Evolutionary conservation across 1,140 invertebrate genomes (phyloP), one percentile per base, ranked within the genome.

Genomic region (Drosophila carrolli): DNA sequence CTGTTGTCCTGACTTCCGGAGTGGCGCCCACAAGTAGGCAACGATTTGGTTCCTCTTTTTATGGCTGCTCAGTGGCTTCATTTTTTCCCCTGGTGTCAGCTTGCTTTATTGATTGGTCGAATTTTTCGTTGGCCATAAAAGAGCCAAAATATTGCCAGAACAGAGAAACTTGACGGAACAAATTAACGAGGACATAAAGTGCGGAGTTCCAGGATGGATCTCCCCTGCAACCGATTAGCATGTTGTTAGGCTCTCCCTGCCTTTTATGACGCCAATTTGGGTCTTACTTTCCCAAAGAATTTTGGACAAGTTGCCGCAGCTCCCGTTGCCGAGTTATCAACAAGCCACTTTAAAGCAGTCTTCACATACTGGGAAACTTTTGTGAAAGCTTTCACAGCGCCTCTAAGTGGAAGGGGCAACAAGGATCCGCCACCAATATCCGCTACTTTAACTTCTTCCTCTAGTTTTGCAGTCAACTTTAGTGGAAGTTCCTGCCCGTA

Each of bases 161-260:
- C 72, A 65, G 51, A n/a, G 47, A 61, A 63, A 75, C 44, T 73
- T 75, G 78, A 75, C 78, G 58, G 68, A 48, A 65, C 65, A 78
- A 86, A 88, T 84, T 89, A 77, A 71, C 78, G 62, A 55, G 76
- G 47, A 66, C 80, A 83, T 89, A 83, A 88, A 77, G 63, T 75
- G 35, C 44, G 27, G 14, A 50, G 63, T 23, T 58, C 13, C 44
- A 46, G 47, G 11, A 53, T n/a, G n/a, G n/a, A 43, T 50, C 19
- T 37, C 46, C 50, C 54, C 47, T 44, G 57, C 59, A 81, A 38
- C 43, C 73, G 83, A 88, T 88, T 86, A 82, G 82, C 71, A 88
- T 86, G 59, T 67, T 68, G 38, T 70, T 70, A 56, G 54, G 47
- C 43, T 41, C 32, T 23, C 37, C 41, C 59, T 48, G 75, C 50